These are phyloP conservation scores for Amaurobius ferox DNA, from an alignment of 2,888 invertebrate genomes.

Conservation along the genomic window DNA sequence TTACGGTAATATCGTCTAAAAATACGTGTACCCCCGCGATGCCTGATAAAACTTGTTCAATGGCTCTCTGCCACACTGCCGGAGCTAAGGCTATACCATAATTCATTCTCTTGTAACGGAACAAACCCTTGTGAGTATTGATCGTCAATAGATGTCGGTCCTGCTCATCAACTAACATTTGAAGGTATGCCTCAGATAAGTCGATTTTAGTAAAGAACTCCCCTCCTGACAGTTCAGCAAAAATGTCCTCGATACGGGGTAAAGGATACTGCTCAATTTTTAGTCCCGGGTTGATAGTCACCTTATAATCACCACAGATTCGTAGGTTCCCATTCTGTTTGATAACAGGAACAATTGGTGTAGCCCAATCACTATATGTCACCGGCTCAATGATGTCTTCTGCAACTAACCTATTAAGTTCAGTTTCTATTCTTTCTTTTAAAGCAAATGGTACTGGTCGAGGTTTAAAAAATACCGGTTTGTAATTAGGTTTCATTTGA, in stretches of 20 bases:
- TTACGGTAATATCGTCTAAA: no score
- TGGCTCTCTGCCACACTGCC: conserved; percentile 46
- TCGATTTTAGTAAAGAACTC: conserved; percentile 76
- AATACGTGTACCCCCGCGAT: no score
- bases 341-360: conserved; percentile 47
- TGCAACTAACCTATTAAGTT: conserved; percentile 39
- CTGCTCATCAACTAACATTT: conserved; percentile 75
- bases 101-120: conserved; percentile 74
- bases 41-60: no score
- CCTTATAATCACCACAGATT: conserved; percentile 76
- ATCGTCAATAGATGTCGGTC: conserved; percentile 75
- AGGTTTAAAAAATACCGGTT: conserved; percentile 50
- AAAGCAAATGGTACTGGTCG: conserved; percentile 53
- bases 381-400: conserved; percentile 44
- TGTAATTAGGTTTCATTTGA: conserved; percentile 52
- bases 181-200: conserved; percentile 76
- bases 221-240: not conserved
- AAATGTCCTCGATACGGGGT: conserved; percentile 56
- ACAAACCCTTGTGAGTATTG: conserved; percentile 75
- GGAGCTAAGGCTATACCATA: conserved; percentile 77
- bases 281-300: conserved; percentile 74
- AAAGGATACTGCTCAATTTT: conserved; percentile 75
- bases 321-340: conserved; percentile 73
- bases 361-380: conserved; percentile 43
- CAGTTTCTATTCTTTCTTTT: conserved; percentile 54